A percentile compares a stretch with the other conserved stretches of the same genome.
These are phyloP conservation scores for Mylabris sibirica DNA, from an alignment of 2,888 invertebrate species.

Conservation along the genomic window DNA sequence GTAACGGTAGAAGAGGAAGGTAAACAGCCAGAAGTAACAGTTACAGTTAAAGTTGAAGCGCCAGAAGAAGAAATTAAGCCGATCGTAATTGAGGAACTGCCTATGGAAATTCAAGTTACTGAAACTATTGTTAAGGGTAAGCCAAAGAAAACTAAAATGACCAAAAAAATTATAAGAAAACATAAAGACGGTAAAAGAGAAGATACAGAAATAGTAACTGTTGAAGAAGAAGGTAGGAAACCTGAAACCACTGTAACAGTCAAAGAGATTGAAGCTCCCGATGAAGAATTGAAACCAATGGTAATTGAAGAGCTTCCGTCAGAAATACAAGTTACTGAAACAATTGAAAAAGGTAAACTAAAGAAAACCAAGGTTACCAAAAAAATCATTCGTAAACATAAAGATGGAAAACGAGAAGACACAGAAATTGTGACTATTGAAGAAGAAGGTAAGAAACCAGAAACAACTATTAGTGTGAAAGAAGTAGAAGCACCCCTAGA, in stretches of 20 bases:
- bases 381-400: constrained; percentile 48
- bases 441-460: constrained; percentile 50
- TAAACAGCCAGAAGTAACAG: constrained; percentile 48
- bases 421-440: constrained; percentile 61
- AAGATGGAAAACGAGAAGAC: constrained; percentile 49
- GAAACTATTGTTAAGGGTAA: constrained; percentile 38
- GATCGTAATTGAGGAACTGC: too few species aligned
- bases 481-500: constrained; percentile 8
- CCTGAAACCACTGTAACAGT: constrained; percentile 60
- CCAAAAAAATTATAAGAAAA: constrained; percentile 49
- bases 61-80: constrained; percentile 41
- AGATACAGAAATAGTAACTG: constrained; percentile 55
- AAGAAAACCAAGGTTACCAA: constrained; percentile 50
- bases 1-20: constrained; percentile 51
- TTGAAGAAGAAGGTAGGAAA: constrained; percentile 49
- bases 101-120: constrained; percentile 35
- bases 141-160: constrained; percentile 42
- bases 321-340: constrained; percentile 39
- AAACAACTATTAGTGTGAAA: constrained; percentile 50
- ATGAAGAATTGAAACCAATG: constrained; percentile 48
- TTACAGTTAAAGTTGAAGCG: constrained; percentile 39
- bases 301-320: constrained; percentile 47
- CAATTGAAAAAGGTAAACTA: constrained; percentile 43
- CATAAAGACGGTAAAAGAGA: constrained; percentile 55
- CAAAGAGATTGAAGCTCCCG: constrained; percentile 37